Evolutionary conservation across 1,140 invertebrate species (phyloP), one percentile per base, ranked within the genome.

Genomic region (Drosophila lacertosa): DNA sequence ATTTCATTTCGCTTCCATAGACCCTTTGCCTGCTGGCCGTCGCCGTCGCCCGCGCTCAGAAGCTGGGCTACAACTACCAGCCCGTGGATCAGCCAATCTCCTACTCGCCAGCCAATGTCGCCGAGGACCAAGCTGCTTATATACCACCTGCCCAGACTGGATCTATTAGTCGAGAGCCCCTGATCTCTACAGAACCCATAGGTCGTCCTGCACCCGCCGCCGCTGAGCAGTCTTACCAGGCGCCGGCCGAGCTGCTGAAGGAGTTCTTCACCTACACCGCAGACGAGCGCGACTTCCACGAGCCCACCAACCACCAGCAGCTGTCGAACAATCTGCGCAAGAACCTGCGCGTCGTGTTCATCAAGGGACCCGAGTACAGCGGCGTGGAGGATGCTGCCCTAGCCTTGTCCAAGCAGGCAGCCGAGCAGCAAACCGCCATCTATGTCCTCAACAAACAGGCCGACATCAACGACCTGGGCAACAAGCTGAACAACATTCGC

Each of bases 361-460:
- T 91, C 39, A 90, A 89, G 70, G 69, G 74, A 53, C 89, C 89
- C 39, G 89, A 91, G 65, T 66, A 90, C 70, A 74, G 55, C 4
- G 82, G 86, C 18, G 44, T 91, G 20, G 84, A 90, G 60, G 69
- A 91, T 29, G 89, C 89, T 13, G 89, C 82, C 4, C 33, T 89
- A 13, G 51, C 65, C 4, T 48, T 91, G 72, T 82, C 89, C 51
- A 90, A 77, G 54, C 89, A 90, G 29, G 77, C 86, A 48, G 66
- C 75, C 2, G 81, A 91, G 47, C 78, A 91, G 37, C 69, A 84
- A 35, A 91, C 89, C 7, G 89, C 89, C 63, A 90, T 90, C 59
- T 90, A 90, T 64, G 84, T 90, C 0, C 77, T 91, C 1, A 90
- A 78, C 63, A 91, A 90, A 48, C 89, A 91, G 68, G 74, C 89